A percentile compares a stretch with the other conserved stretches of the same genome.
Evolutionary conservation across 1,140 invertebrate genomes (phyloP).

Genomic region (Limonius californicus): DNA sequence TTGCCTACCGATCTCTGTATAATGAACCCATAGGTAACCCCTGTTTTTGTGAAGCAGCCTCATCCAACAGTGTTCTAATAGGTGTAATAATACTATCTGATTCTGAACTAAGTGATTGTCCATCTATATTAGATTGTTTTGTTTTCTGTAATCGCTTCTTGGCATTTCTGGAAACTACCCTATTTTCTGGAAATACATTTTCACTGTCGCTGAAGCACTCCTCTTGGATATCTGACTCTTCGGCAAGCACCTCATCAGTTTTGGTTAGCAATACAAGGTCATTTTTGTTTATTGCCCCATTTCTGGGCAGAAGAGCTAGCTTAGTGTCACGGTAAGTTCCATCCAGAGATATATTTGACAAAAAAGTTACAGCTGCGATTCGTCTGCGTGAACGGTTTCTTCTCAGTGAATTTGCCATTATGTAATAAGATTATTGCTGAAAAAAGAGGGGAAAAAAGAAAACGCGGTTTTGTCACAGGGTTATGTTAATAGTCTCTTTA

Average conservation of each 20-base stretch:
- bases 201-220: constrained; percentile 52
- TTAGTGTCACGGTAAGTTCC: constrained; percentile 84
- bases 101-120: constrained; percentile 60
- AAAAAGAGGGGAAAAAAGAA: not conserved
- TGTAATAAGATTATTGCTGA: constrained; percentile 14
- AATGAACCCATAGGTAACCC: not conserved
- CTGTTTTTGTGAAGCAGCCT: not conserved
- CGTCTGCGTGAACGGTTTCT: constrained; percentile 64
- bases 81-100: constrained; percentile 61
- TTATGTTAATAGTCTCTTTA: constrained; percentile 3
- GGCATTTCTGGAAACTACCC: constrained; percentile 23
- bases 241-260: constrained; percentile 48
- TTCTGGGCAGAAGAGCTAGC: constrained; percentile 56
- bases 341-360: constrained; percentile 92
- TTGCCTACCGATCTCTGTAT: not conserved
- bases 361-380: constrained; percentile 83
- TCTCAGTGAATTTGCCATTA: constrained; percentile 56
- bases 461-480: not conserved
- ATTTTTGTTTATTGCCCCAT: constrained; percentile 46
- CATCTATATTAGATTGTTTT: constrained; percentile 47
- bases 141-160: constrained; percentile 38
- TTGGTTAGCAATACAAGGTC: constrained; percentile 20
- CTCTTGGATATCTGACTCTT: constrained; percentile 48
- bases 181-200: constrained; percentile 32
- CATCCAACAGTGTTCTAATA: constrained; percentile 40